Conservation (phyloP, 2,888 invertebrate genomes). For the Limnephilus lunatus region DNA sequence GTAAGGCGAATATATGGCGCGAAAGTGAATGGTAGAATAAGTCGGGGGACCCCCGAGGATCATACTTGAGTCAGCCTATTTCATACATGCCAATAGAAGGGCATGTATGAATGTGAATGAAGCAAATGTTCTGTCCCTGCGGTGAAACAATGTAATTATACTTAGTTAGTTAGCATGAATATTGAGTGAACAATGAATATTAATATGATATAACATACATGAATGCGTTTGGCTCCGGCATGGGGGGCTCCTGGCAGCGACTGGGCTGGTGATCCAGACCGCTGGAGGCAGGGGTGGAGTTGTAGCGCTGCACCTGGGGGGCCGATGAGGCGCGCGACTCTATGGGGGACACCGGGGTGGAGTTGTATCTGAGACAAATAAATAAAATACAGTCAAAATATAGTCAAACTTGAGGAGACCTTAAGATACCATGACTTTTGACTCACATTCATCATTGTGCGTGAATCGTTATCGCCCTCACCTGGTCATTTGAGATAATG, state of each 20-base stretch:
- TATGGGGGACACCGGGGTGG: slow-evolving; percentile 77
- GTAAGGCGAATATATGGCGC: too few relatives aligned
- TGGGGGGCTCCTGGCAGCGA: slow-evolving; percentile 67
- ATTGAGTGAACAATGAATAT: not conserved
- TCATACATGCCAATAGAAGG: too few relatives aligned
- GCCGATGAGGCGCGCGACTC: slow-evolving; percentile 70
- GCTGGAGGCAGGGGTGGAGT: slow-evolving; percentile 73
- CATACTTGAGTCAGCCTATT: too few relatives aligned
- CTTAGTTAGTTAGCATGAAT: too few relatives aligned
- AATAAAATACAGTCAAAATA: not conserved
- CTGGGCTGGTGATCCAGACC: slow-evolving; percentile 60
- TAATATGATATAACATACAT: slow-evolving; percentile 50
- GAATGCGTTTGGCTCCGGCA: slow-evolving; percentile 68
- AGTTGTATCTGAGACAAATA: slow-evolving; percentile 73
- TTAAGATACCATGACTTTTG: not conserved
- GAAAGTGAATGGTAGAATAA: too few relatives aligned
- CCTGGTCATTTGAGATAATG: too few relatives aligned
- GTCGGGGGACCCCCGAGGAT: too few relatives aligned
- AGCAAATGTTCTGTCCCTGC: too few relatives aligned
- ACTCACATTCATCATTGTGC: not conserved
- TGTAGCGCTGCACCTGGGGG: slow-evolving; percentile 74
- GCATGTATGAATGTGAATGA: too few relatives aligned
- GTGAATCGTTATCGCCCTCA: too few relatives aligned
- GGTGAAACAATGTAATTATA: too few relatives aligned
- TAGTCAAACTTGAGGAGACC: not conserved